phyloP scores from a whole-genome alignment of 2,888 invertebrate species.

The Dione vanillae region DNA sequence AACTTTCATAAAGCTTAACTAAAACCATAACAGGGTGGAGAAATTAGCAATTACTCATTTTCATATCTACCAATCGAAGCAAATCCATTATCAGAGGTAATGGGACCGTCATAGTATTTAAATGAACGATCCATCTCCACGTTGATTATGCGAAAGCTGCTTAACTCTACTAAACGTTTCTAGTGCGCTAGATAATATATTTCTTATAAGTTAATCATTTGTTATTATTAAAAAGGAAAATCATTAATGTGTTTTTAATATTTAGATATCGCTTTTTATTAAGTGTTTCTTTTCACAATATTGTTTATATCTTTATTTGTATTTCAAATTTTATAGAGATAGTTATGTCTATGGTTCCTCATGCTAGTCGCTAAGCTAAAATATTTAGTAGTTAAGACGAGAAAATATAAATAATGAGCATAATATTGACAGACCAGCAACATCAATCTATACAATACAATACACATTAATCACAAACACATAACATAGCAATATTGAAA shows the following conservation, averaged over 20 bases:
- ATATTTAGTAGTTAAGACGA: no score
- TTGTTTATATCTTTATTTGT: no score
- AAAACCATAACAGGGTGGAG: background rate
- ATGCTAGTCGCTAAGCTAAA: no score
- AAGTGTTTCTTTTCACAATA: no score
- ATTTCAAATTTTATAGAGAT: no score
- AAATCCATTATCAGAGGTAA: slow-evolving; percentile 24
- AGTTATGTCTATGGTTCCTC: no score
- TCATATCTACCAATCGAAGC: slow-evolving; percentile 27
- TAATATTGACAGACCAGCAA: no score
- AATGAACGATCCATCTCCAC: slow-evolving; percentile 10
- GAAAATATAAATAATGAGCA: no score
- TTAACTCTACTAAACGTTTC: slow-evolving; percentile 8
- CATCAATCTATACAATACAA: background rate
- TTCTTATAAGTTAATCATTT: background rate
- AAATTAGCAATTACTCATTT: slow-evolving; percentile 24
- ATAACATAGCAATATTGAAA: background rate
- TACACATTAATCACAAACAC: background rate
- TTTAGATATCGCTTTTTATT: background rate
- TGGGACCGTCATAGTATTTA: slow-evolving; percentile 16
- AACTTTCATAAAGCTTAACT: background rate
- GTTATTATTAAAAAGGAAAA: background rate
- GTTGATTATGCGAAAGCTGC: slow-evolving; percentile 9
- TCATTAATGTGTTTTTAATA: background rate
- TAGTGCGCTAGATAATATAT: background rate